Evolutionary conservation across 2,888 invertebrate species (phyloP), one percentile per base, ranked within the genome.

Genomic region (Microctonus brassicae): DNA sequence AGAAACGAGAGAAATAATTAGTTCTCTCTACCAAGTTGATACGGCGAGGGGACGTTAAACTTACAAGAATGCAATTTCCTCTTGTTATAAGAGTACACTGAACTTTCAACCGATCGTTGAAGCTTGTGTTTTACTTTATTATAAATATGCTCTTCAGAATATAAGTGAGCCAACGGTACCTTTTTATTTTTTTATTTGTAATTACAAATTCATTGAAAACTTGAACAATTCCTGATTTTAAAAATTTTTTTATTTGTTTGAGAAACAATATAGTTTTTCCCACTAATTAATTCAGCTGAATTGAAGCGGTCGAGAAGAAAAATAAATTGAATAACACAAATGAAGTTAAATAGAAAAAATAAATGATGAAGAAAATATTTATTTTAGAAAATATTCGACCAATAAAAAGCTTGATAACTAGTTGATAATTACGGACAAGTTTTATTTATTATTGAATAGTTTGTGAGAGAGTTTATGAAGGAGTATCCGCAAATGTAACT

Each of bases 31-130:
- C 60, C 24, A 60, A 67, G 60, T 60, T 67, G 42, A 67, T 64
- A 64, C 47, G 58, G 58, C 29, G 13, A 52, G 13, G 52, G 36
- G 62, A 53, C 24, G 52, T 69, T 62, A 62, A 69, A 69, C 52
- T 69, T 53, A 69, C 33, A 34, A 62, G 53, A 69, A 53, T 69
- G 62, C 62, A 69, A 69, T 69, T 69, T 69, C 53, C 61, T 47
- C 34, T 52, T 68, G 36, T 69, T 47, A 66, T 24, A 33, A 36
- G 36, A 34, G 57, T 57, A 66, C 47, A 29, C 47, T 26, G 29
- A 63, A 66, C 57, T 66, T 57, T 66, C 6, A 10, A 10, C 34
- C 26, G 55, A 57, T 39, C 34, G 24, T 36, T 57, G 24, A 29
- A 39, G 57, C n/a, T 22, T 34, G 55, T 24, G 55, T 22, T 57